phyloP scores from a whole-genome alignment of 1,140 invertebrate species.

The Pachypeltis micranthus region DNA sequence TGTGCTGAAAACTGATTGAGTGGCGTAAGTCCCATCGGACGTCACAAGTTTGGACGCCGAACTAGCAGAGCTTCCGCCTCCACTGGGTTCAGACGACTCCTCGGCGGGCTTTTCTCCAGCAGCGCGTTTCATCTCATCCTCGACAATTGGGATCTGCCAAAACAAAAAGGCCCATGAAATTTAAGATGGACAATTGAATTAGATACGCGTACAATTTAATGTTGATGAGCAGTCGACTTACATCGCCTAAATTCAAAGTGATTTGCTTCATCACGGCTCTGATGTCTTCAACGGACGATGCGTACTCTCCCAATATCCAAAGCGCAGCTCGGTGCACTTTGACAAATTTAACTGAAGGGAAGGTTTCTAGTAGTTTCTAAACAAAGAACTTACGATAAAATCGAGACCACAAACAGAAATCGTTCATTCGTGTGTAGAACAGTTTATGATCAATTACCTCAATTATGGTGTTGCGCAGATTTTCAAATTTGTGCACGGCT shows the following conservation, averaged over 20 bases:
- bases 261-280: conserved; percentile 65
- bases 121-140: conserved; percentile 67
- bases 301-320: conserved; percentile 98
- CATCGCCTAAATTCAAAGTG: conserved; percentile 64
- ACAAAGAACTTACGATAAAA: too few relatives aligned
- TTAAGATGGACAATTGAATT: too few relatives aligned
- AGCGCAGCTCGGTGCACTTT: conserved; percentile 85
- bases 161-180: too few relatives aligned
- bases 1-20: conserved; percentile 90
- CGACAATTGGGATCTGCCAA: conserved; percentile 80
- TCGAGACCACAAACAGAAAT: too few relatives aligned
- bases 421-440: neutral
- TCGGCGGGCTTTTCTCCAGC: conserved; percentile 51
- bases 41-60: conserved; percentile 61
- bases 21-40: conserved; percentile 96
- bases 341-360: conserved; percentile 68
- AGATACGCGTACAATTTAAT: too few relatives aligned
- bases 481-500: conserved; percentile 84
- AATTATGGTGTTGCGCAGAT: conserved; percentile 66
- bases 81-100: conserved; percentile 22
- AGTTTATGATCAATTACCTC: conserved; percentile 46
- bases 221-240: conserved; percentile 29
- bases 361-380: conserved; percentile 67
- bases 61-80: conserved; percentile 23
- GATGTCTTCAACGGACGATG: conserved; percentile 63